A percentile compares a stretch with the other conserved stretches of the same genome.
Evolutionary conservation across 92 coral and sea anemone genomes (phyloP).

Genomic region (Pocillopora meandrina): DNA sequence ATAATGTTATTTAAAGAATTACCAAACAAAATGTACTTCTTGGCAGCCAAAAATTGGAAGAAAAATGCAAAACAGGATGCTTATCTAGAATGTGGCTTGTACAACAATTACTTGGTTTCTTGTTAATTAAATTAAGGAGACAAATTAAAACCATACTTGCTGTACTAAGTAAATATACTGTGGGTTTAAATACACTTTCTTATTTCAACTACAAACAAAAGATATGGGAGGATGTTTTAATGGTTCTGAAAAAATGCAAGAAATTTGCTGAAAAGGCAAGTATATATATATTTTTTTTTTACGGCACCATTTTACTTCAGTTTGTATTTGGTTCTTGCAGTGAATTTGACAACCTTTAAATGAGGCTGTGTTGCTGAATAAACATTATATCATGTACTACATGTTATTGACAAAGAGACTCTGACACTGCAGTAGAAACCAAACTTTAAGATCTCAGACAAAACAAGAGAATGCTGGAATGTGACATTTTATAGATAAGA

Average conservation of each 20-base stretch:
- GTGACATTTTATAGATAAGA: not conserved
- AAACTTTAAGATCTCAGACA: not conserved
- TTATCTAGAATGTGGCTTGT: not conserved
- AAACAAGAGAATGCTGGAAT: constrained; percentile 2
- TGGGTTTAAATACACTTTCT: too few species aligned
- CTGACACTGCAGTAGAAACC: not conserved
- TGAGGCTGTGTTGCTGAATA: not conserved
- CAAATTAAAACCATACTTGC: not conserved
- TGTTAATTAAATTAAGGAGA: not conserved
- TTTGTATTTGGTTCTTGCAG: not conserved
- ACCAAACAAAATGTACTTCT: too few species aligned
- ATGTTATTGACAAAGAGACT: constrained; percentile 3
- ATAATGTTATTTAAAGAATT: too few species aligned
- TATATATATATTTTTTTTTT: too few species aligned
- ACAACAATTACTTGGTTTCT: not conserved
- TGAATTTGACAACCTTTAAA: not conserved
- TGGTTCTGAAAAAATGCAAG: too few species aligned
- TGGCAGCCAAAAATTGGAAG: too few species aligned
- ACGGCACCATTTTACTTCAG: too few species aligned
- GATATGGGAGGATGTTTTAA: too few species aligned
- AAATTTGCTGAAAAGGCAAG: too few species aligned
- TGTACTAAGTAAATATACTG: not conserved
- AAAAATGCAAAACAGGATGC: too few species aligned
- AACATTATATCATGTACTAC: not conserved
- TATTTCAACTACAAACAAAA: too few species aligned